Base-by-base conservation (phyloP, 2,888 invertebrate species). In the Idaea aversata region DNA sequence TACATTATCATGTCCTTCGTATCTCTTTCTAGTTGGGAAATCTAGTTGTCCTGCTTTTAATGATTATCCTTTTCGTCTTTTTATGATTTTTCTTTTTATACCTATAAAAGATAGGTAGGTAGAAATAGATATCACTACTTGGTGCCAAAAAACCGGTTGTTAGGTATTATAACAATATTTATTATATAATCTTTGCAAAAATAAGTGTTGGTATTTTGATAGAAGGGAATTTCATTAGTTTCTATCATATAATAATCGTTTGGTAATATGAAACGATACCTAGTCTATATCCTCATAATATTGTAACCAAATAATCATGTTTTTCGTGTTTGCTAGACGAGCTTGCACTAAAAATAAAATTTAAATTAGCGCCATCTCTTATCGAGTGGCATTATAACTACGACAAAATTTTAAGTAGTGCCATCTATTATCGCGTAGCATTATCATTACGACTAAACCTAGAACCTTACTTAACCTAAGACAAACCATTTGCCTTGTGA, bases 1-100 rank as follows among this genome's bases (percentile, higher is more conserved):
- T 80, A 77, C 85, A 78, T 76, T 81, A 80, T 78, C 78, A 85
- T 84, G 83, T 90, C 90, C 90, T 89, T 83, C 86, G 87, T 77
- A 77, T 88, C 88, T 87, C 87, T 84, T 76, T 89, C 83, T 79
- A 70, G 71, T 68, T 47, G 7, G 64, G 63, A 64, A 65, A 63
- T 62, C 61, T 34, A 34, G 15, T 59, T 59, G 16, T 25, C 34
- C 13, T 34, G 13, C 15, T 59, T 59, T 34, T 10, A 10, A 13
- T 47, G 47, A 10, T 36, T 72, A 65, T 72, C 66, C 74, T 68
- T 74, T 73, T 85, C 81, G 77, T 72, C 69, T 79, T 72, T 69
- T 47, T 5, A 7, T 47, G 47, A 47, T 10, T 4, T 13, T 47
- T 7, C 10, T 10, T 5, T 10, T 10, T 47, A 13, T 36, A 36